phyloP scores from a whole-genome alignment of 2,888 invertebrate genomes.

The Archips xylosteana region DNA sequence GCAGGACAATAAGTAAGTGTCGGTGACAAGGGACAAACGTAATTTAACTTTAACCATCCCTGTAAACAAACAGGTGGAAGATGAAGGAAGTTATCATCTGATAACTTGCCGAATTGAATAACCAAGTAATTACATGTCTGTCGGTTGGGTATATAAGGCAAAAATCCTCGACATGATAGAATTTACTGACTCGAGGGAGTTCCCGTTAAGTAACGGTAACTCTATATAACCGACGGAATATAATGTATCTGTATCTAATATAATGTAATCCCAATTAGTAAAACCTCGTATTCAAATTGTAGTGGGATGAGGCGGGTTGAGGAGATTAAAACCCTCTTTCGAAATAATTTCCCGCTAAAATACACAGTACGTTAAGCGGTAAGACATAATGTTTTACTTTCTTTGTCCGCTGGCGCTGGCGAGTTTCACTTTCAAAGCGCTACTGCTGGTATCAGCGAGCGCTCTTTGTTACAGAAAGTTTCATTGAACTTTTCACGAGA shows the following conservation, averaged over 20 bases:
- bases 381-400: conserved; percentile 60
- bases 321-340: conserved; percentile 58
- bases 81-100: conserved; percentile 41
- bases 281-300: conserved; percentile 35
- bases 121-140: conserved; percentile 27
- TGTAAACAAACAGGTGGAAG: conserved; percentile 50
- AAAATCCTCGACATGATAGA: conserved; percentile 21
- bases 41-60: conserved; percentile 59
- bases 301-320: conserved; percentile 52
- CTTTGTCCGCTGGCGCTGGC: conserved; percentile 56
- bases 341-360: conserved; percentile 64
- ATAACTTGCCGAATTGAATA: conserved; percentile 37
- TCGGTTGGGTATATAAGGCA: conserved; percentile 4
- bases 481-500: conserved; percentile 68
- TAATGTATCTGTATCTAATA: conserved; percentile 11
- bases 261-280: conserved; percentile 8
- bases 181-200: conserved; percentile 11
- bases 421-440: conserved; percentile 65
- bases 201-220: conserved; percentile 12
- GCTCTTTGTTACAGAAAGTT: conserved; percentile 73
- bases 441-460: conserved; percentile 55
- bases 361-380: conserved; percentile 58
- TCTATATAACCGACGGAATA: conserved; percentile 4
- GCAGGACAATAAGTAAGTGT: conserved; percentile 57
- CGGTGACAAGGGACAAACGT: conserved; percentile 52